phyloP scores from a whole-genome alignment of 1,140 invertebrate species.

The Cepaea nemoralis region DNA sequence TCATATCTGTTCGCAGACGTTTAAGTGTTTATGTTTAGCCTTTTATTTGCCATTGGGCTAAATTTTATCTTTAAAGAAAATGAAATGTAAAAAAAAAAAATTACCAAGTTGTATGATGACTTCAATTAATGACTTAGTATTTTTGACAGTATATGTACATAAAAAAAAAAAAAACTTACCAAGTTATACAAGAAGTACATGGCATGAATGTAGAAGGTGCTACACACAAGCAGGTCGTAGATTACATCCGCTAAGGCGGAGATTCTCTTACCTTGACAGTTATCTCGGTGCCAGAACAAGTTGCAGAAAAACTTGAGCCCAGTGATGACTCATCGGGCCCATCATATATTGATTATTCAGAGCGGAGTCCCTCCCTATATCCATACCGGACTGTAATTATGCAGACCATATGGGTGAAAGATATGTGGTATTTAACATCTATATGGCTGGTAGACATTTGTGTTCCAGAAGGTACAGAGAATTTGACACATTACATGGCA shows the following conservation, averaged over 20 bases:
- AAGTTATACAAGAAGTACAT: too few relatives aligned
- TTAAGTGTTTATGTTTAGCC: too few relatives aligned
- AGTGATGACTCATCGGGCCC: slow-evolving; percentile 89
- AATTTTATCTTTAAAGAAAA: too few relatives aligned
- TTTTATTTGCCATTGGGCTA: too few relatives aligned
- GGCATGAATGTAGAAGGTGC: slow-evolving; percentile 97
- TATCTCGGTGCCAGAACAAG: slow-evolving; percentile 68
- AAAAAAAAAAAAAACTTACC: too few relatives aligned
- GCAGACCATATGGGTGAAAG: slow-evolving; percentile 86
- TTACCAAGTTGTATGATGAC: too few relatives aligned
- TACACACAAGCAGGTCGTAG: slow-evolving; percentile 99
- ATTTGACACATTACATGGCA: slow-evolving; percentile 90
- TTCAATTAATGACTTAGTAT: too few relatives aligned
- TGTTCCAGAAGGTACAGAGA: slow-evolving; percentile 96
- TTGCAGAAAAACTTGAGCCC: slow-evolving; percentile 79
- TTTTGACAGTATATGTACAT: too few relatives aligned
- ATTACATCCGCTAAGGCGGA: slow-evolving; percentile 97
- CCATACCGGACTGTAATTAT: slow-evolving; percentile 94
- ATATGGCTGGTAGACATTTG: slow-evolving; percentile 97
- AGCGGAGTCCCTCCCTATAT: slow-evolving; percentile 96
- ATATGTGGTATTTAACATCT: slow-evolving; percentile 96
- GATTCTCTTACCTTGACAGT: slow-evolving; percentile 87
- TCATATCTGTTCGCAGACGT: too few relatives aligned
- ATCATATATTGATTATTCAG: slow-evolving; percentile 95
- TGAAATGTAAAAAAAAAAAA: too few relatives aligned